Evolutionary conservation across 2,888 invertebrate species (phyloP), one percentile per base, ranked within the genome.

Genomic region (Lamellibrachia satsuma): DNA sequence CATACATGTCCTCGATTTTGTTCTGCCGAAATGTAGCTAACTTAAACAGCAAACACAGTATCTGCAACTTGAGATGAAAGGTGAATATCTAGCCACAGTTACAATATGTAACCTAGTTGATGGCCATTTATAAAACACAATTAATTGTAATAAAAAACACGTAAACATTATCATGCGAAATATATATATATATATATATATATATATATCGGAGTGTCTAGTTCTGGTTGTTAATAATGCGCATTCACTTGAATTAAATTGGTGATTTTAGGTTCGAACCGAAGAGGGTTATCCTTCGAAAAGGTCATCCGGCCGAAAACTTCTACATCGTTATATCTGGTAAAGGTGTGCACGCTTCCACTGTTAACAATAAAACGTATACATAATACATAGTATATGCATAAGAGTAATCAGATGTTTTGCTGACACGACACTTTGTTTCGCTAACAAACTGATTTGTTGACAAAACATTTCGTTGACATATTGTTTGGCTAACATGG

Each of bases 241-340:
- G 3, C 75, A 75, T 15, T 75, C 75, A 22, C 15, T 75, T 75
- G 75, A 75, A 75, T 75, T 75, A 22, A 75, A 75, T 15, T 22
- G 22, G 22, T 75, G 2, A 51, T 92, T 92, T 22, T 90, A 94
- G 94, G 90, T 94, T 93, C 90, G 93, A 93, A 91, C 55, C 93
- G 6, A 94, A 94, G 91, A 51, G 94, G 75, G 95, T 96, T 0
- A 96, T 96, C 90, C 94, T 96, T 15, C 93, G 96, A 75, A 95
- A 96, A 93, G 96, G 96, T 0, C 96, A 96, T 90, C 94, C 94
- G 92, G 95, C 96, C 39, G 95, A 95, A 92, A 95, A 95, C 51
- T 96, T 96, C 93, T 96, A 96, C 93, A 95, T 96, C 92, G 96
- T 96, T 60, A 92, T 96, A 1, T 95, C 96, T 1, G 96, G 96